Base-by-base conservation (phyloP, 2,113 vertebrate species). In the Mormoops blainvillei region DNA sequence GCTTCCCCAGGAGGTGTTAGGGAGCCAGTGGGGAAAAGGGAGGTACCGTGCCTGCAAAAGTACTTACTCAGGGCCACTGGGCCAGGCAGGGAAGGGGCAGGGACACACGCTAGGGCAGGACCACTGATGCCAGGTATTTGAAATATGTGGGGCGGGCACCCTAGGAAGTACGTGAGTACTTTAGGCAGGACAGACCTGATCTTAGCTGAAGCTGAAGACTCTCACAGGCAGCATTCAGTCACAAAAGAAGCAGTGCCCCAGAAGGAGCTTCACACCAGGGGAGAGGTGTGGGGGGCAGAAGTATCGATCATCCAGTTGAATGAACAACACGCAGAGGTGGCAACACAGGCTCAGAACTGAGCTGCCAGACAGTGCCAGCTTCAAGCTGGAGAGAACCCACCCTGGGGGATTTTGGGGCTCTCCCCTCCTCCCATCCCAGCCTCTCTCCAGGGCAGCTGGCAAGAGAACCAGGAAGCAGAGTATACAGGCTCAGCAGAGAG, bases 241-340 rank as follows among this genome's bases (percentile, higher is more conserved):
- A 56, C 14, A 16, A 81, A 41, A 38, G 7, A 56, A 71, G 16
- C 45, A 18, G 13, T 19, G 36, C 24, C 26, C 5, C 20, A 26
- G 80, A 92, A 56, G 19, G 26, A 12, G 41, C 4, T 4, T 68
- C 33, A 31, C 5, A 31, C 38, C 20, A 54, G 61, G 13, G 12
- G 16, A 0, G 13, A 58, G 41, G 67, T 2, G 3, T 15, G 43
- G 74, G 10, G 31, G 4, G 15, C 12, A 4, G 38, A 7, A 43
- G 45, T 13, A 1, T 0, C 4, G 1, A 6, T 61, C 26, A 8
- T 52, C 8, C 26, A 5, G 12, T 12, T 11, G 43, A 18, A n/a
- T 38, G 36, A 19, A 19, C 10, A 2, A 20, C 1, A 2, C 31
- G 24, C 8, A 31, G 80, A 61, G 43, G 41, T 7, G 41, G n/a